Evolutionary conservation across 2,888 invertebrate genomes (phyloP).

Genomic region (Bellardia bayeri): DNA sequence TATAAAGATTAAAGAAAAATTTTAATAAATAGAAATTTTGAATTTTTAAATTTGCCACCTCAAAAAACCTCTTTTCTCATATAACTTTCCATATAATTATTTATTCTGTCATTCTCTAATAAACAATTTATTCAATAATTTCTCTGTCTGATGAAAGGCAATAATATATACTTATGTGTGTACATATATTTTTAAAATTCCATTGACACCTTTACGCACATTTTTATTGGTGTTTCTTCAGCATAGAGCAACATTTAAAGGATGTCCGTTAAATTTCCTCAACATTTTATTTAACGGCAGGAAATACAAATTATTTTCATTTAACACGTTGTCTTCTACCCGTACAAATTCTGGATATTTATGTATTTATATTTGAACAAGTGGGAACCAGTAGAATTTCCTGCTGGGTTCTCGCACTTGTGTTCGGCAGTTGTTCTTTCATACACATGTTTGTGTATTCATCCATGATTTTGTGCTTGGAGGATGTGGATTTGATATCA

Average conservation of each 20-base stretch:
- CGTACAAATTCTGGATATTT: not conserved
- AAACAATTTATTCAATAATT: not conserved
- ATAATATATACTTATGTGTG: not conserved
- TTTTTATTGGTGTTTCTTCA: not conserved
- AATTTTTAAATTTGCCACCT: no score
- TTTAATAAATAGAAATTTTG: no score
- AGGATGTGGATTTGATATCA: constrained; percentile 11
- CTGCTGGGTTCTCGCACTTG: constrained; percentile 14
- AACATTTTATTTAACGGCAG: not conserved
- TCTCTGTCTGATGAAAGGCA: not conserved
- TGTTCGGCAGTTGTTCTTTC: not conserved
- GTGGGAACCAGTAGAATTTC: constrained; percentile 18
- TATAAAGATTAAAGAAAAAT: no score
- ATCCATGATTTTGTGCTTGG: not conserved
- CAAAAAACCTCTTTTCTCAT: no score
- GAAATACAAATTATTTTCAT: constrained; percentile 9
- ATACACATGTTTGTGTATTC: not conserved
- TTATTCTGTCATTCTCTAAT: no score
- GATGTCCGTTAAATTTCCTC: constrained; percentile 3
- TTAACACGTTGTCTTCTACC: not conserved
- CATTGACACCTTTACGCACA: not conserved
- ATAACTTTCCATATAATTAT: no score
- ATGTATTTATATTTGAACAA: not conserved
- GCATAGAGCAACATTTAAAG: not conserved
- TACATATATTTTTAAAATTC: not conserved